Evolutionary conservation across 1,140 invertebrate species (phyloP).

Genomic region (Tyrophagus putrescentiae): DNA sequence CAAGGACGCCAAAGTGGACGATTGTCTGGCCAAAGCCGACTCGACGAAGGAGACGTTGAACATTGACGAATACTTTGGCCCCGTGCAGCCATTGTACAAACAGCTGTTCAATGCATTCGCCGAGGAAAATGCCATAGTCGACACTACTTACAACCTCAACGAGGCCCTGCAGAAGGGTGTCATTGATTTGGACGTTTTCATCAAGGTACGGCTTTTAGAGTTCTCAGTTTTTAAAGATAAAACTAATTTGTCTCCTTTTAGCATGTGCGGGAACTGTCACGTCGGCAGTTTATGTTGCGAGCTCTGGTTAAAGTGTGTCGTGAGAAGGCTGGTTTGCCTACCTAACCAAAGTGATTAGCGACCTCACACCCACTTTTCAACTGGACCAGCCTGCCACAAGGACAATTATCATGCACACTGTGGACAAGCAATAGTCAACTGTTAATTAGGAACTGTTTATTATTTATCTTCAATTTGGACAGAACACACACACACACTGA

Average conservation of each 20-base stretch:
- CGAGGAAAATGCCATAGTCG: slow-evolving; percentile 92
- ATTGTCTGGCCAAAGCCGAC: slow-evolving; percentile 53
- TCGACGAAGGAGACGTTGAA: slow-evolving; percentile 58
- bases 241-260: slow-evolving; percentile 24
- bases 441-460: too few species aligned
- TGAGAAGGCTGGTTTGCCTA: slow-evolving; percentile 72
- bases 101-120: slow-evolving; percentile 89
- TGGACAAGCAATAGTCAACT: too few species aligned
- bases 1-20: slow-evolving; percentile 69
- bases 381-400: too few species aligned
- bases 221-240: neutral
- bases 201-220: slow-evolving; percentile 44
- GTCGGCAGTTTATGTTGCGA: slow-evolving; percentile 85
- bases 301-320: slow-evolving; percentile 91
- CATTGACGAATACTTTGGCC: slow-evolving; percentile 90
- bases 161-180: slow-evolving; percentile 80
- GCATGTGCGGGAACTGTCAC: slow-evolving; percentile 81
- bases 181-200: slow-evolving; percentile 86
- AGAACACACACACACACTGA: too few species aligned
- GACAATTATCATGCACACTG: too few species aligned
- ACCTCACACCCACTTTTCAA: too few species aligned
- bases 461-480: too few species aligned
- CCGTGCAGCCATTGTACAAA: slow-evolving; percentile 87
- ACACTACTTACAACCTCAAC: slow-evolving; percentile 96
- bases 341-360: slow-evolving; percentile 32